Evolutionary conservation across 2,888 invertebrate species (phyloP).

Genomic region (Acrobasis suavella): DNA sequence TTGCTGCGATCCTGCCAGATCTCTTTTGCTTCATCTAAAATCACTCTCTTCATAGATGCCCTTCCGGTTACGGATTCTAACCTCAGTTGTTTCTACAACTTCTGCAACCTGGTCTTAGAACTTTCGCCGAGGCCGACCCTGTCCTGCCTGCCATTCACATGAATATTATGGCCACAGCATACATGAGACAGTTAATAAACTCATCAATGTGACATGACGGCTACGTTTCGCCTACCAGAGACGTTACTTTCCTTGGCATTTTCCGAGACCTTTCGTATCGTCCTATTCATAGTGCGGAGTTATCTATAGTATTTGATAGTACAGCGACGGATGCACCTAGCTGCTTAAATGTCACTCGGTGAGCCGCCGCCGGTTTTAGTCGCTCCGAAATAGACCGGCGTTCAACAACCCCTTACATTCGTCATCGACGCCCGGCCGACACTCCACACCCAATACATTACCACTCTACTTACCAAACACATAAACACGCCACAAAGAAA

Average conservation of each 20-base stretch:
- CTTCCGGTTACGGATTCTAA: no score
- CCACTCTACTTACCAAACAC: slow-evolving; percentile 42
- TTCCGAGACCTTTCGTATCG: slow-evolving; percentile 34
- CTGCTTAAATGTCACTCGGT: slow-evolving; percentile 80
- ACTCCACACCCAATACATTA: slow-evolving; percentile 66
- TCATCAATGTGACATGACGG: not conserved
- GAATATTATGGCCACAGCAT: no score
- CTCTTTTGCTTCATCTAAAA: no score
- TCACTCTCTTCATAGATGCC: no score
- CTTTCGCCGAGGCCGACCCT: no score
- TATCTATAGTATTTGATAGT: slow-evolving; percentile 54
- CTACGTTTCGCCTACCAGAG: slow-evolving; percentile 5
- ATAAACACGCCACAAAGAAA: slow-evolving; percentile 37
- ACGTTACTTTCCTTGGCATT: slow-evolving; percentile 32
- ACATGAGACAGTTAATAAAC: no score
- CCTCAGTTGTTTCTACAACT: no score
- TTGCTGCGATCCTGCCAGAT: no score
- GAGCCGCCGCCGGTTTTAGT: slow-evolving; percentile 74
- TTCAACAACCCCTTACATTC: slow-evolving; percentile 80
- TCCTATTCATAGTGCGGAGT: slow-evolving; percentile 41
- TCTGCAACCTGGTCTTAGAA: no score
- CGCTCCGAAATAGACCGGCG: slow-evolving; percentile 78
- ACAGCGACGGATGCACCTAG: slow-evolving; percentile 74
- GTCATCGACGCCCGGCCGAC: slow-evolving; percentile 59
- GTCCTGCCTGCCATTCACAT: no score